Percentiles rank a stretch among this genome's conserved stretches.
phyloP scores from a whole-genome alignment of 2,888 invertebrate species.

The Carpatolechia fugitivella region DNA sequence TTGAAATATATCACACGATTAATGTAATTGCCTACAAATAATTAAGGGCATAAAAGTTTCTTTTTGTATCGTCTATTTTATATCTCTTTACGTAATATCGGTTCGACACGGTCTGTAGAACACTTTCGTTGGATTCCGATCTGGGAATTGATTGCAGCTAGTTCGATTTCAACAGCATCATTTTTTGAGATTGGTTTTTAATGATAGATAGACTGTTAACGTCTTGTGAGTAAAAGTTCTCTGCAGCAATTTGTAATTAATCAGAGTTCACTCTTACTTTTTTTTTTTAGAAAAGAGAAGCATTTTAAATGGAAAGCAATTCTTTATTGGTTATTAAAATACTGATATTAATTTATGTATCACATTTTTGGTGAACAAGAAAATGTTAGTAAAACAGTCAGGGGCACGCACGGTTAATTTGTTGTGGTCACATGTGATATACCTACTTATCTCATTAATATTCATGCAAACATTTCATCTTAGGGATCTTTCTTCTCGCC shows the following conservation, averaged over 20 bases:
- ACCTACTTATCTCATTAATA: too few relatives aligned
- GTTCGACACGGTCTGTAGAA: background rate
- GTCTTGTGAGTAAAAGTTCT: background rate
- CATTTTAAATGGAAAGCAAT: too few relatives aligned
- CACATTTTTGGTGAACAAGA: too few relatives aligned
- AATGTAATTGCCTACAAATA: background rate
- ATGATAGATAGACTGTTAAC: background rate
- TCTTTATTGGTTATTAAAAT: too few relatives aligned
- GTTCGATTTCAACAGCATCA: background rate
- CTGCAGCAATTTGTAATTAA: background rate
- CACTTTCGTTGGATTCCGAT: constrained; percentile 9
- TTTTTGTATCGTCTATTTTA: background rate
- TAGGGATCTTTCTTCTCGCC: too few relatives aligned
- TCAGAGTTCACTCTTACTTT: background rate
- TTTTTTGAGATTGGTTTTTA: background rate
- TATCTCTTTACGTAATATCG: background rate
- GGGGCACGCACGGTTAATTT: too few relatives aligned
- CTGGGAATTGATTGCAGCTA: background rate
- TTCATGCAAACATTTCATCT: too few relatives aligned
- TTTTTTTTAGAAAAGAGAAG: too few relatives aligned
- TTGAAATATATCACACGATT: constrained; percentile 1
- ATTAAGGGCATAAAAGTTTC: background rate
- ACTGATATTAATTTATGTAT: too few relatives aligned
- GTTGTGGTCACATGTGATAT: too few relatives aligned
- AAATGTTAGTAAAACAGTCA: too few relatives aligned